These are phyloP conservation scores for Athetis lepigone DNA, from an alignment of 2,888 invertebrate genomes.

Conservation along the genomic window DNA sequence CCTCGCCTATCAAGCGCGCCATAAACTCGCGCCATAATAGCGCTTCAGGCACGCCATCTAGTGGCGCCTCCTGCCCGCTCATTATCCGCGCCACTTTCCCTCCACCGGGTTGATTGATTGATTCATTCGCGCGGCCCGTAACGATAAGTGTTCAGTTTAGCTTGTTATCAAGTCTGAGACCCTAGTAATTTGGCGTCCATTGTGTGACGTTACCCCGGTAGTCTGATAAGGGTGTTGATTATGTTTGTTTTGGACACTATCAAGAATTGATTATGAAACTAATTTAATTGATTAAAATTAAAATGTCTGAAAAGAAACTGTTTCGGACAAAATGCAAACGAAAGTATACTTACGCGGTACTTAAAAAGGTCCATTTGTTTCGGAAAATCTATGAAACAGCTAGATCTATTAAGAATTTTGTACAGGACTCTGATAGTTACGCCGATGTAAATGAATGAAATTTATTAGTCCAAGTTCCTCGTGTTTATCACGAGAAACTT, in stretches of 20 bases:
- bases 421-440: too few species aligned
- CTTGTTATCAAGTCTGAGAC: slow-evolving; percentile 77
- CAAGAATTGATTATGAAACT: not conserved
- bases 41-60: slow-evolving; percentile 60
- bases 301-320: too few species aligned
- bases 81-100: slow-evolving; percentile 71
- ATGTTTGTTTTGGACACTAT: not conserved
- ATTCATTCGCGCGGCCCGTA: slow-evolving; percentile 74
- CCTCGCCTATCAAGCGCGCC: slow-evolving; percentile 17
- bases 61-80: slow-evolving; percentile 69
- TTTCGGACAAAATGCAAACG: too few species aligned
- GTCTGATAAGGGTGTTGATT: slow-evolving; percentile 23
- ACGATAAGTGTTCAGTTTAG: slow-evolving; percentile 81
- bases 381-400: too few species aligned
- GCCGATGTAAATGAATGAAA: too few species aligned
- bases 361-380: too few species aligned
- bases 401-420: too few species aligned
- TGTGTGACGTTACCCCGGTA: slow-evolving; percentile 46
- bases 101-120: slow-evolving; percentile 76
- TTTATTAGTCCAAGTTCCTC: too few species aligned
- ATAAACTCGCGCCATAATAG: slow-evolving; percentile 46
- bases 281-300: too few species aligned
- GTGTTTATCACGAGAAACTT: too few species aligned
- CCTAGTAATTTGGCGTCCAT: slow-evolving; percentile 61
- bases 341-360: too few species aligned